Evolutionary conservation across 2,113 vertebrate genomes (phyloP).

Genomic region (Brachyhypopomus occidentalis): DNA sequence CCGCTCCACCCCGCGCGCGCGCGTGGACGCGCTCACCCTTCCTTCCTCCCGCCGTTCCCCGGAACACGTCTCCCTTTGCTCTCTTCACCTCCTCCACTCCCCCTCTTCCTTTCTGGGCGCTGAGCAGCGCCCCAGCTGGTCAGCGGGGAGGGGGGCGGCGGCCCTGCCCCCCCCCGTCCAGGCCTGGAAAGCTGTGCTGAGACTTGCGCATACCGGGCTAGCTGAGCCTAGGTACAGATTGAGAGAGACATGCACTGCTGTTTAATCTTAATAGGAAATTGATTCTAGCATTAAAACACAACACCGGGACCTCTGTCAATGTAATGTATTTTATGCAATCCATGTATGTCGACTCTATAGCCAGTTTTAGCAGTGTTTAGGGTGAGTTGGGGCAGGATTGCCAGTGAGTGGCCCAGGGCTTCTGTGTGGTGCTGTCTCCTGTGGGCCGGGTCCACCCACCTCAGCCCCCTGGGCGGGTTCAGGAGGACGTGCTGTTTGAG

Average conservation of each 20-base stretch:
- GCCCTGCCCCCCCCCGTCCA: neutral
- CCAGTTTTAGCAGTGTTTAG: no score
- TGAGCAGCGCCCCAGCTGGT: neutral
- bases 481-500: neutral
- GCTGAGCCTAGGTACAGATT: slow-evolving; percentile 1
- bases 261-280: neutral
- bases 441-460: no score
- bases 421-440: no score
- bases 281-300: no score
- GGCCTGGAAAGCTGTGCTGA: slow-evolving; percentile 22
- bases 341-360: no score
- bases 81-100: slow-evolving; percentile 1
- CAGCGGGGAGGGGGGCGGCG: neutral
- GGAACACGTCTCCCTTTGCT: neutral
- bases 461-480: no score
- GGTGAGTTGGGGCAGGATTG: no score
- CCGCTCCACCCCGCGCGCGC: neutral
- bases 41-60: neutral
- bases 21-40: neutral
- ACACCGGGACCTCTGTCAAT: no score
- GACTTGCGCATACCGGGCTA: slow-evolving; percentile 11
- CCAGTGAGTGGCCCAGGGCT: no score
- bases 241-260: neutral
- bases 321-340: no score
- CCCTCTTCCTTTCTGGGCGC: neutral